Evolutionary conservation across 2,797 vertebrate species (phyloP).

Genomic region (Hylomyscus alleni): DNA sequence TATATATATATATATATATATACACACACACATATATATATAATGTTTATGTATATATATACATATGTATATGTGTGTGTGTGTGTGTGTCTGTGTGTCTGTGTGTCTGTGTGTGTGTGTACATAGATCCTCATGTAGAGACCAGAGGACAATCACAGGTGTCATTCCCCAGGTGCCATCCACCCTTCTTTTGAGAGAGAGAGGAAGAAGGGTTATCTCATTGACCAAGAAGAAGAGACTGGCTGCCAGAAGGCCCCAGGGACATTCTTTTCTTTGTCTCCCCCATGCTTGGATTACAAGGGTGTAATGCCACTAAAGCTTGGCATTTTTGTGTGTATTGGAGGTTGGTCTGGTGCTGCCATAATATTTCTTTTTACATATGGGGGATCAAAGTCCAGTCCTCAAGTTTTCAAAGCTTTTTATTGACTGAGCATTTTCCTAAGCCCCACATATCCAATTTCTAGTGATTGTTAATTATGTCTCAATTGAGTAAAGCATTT

Average conservation of each 20-base stretch:
- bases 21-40: too few species aligned
- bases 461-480: not conserved
- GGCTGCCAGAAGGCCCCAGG: not conserved
- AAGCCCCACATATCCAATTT: not conserved
- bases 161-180: not conserved
- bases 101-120: not conserved
- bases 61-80: not conserved
- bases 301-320: not conserved
- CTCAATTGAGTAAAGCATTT: not conserved
- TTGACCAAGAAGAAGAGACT: not conserved
- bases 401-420: not conserved
- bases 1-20: not conserved
- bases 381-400: not conserved
- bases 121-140: not conserved
- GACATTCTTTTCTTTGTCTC: not conserved
- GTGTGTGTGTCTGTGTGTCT: not conserved
- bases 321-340: not conserved
- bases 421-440: not conserved
- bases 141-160: not conserved
- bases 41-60: not conserved
- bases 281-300: not conserved
- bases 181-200: not conserved
- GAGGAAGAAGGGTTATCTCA: not conserved
- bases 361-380: not conserved
- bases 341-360: not conserved